Base-by-base conservation (phyloP, 2,113 vertebrate species). In the Oenanthe melanoleuca region DNA sequence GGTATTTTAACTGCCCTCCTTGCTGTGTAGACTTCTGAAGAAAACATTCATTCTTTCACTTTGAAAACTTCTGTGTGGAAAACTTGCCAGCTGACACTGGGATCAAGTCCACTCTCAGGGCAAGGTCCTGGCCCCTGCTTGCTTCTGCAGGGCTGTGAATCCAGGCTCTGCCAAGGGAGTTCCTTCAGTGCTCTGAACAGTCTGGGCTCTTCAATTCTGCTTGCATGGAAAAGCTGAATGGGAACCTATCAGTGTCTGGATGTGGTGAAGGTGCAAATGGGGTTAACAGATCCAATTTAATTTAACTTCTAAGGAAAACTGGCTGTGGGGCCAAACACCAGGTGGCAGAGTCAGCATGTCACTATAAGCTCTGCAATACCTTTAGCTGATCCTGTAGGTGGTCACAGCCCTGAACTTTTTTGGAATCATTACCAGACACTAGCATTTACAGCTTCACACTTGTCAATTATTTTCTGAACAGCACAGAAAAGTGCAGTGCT, bases 341-440 rank as follows among this genome's bases (percentile, higher is more conserved):
- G 42, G 16, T 14, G 28, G n/a, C 31, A 53, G 29, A 19, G 24
- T 42, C 13, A 56, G n/a, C 0, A 4, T 14, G 4, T 8, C 23
- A 5, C n/a, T 10, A 0, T 12, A 18, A 38, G 3, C 42, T 31
- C 17, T 40, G 57, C 71, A 33, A 13, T 1, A 22, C 55, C 40
- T 56, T 3, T 2, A 0, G 23, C 56, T 79, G 28, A 37, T 6
- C 17, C 71, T 8, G 8, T 1, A n/a, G 10, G 29, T 20, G 18
- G 29, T 33, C 34, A 42, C 1, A 22, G 25, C 22, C 21, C 28
- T 55, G 19, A 26, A 14, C 12, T 19, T 8, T 50, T 53, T 24
- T 31, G 22, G 26, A 47, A 60, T 29, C 53, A 64, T 44, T 16
- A 3, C 6, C 15, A 40, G 21, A 26, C 6, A 18, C 8, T 6